phyloP scores from a whole-genome alignment of 2,113 vertebrate species.

The Lontra canadensis region DNA sequence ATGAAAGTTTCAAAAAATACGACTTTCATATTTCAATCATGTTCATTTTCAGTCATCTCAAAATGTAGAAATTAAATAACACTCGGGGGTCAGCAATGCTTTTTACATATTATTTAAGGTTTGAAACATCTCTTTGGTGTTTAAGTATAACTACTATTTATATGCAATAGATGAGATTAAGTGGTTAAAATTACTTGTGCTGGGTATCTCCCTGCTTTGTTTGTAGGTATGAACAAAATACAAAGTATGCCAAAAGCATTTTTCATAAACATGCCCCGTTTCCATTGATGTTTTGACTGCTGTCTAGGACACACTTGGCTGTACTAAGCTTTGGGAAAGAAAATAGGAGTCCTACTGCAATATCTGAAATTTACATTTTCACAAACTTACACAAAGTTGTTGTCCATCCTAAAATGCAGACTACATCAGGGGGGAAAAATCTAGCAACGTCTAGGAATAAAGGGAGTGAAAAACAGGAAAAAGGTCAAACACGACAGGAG shows the following conservation, averaged over 20 bases:
- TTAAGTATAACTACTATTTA: slow-evolving; percentile 21
- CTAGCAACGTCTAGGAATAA: background rate
- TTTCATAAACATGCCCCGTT: background rate
- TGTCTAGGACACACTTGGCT: background rate
- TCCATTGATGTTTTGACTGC: background rate
- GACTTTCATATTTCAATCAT: slow-evolving; percentile 72
- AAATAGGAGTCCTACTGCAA: background rate
- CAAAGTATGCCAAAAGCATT: background rate
- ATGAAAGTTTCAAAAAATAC: slow-evolving; percentile 68
- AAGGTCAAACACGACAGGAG: background rate
- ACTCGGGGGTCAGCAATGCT: background rate
- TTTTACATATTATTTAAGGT: slow-evolving; percentile 60
- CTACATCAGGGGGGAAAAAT: background rate
- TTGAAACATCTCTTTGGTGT: slow-evolving; percentile 47
- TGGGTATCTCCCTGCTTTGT: slow-evolving; percentile 24
- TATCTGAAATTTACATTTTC: slow-evolving; percentile 13
- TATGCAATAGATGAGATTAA: slow-evolving; percentile 33
- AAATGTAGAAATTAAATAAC: slow-evolving; percentile 62
- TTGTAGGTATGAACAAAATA: slow-evolving; percentile 37
- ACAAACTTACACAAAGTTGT: background rate
- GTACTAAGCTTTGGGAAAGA: background rate
- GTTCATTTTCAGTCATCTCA: slow-evolving; percentile 70
- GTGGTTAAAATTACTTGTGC: slow-evolving; percentile 27
- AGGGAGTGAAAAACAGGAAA: background rate
- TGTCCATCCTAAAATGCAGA: background rate